Evolutionary conservation across 2,797 vertebrate genomes (phyloP), one percentile per base, ranked within the genome.

Genomic region (Acipenser ruthenus): DNA sequence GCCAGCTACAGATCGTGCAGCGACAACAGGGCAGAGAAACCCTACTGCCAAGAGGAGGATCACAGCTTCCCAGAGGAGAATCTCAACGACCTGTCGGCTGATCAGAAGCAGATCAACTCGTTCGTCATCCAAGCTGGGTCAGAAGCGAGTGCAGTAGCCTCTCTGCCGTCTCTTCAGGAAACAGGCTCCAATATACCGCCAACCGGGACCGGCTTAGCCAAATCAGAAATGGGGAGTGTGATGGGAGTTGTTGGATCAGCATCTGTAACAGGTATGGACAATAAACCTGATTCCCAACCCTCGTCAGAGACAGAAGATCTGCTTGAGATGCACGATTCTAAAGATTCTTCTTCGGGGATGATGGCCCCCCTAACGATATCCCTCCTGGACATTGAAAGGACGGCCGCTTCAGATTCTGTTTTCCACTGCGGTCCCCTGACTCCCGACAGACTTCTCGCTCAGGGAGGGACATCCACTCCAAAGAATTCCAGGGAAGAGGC

Each of bases 1-100:
- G 6, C 18, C 64, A 67, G 66, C 56, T 37, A 67, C 18, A 69
- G 72, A 53, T 78, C 77, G 2, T 63, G 67, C 10, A 72, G 63
- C 65, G 77, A 74, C 56, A 68, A 5, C 10, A 67, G 70, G 49
- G 87, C 89, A 58, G 88, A 92, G 74, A 88, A 84, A 70, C 86
- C 87, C 8, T 85, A 86, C 64, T 90, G 88, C 58, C 84, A 84
- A 62, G 75, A 75, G 65, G 74, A 72, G 6, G 74, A 79, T 65
- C 10, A 71, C 66, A 47, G 61, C 1, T 62, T 13, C 15, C 63
- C 50, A 61, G 71, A 63, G 65, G 71, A 69, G 59, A 73, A 67
- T 0, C 67, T 10, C 49, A 71, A 69, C 1, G 51, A 79, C 67
- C 67, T 68, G 10, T 67, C 67, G 47, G 6, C 52, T 55, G 78